Evolutionary conservation across 1,140 invertebrate genomes (phyloP).

Genomic region (Psix sp.): DNA sequence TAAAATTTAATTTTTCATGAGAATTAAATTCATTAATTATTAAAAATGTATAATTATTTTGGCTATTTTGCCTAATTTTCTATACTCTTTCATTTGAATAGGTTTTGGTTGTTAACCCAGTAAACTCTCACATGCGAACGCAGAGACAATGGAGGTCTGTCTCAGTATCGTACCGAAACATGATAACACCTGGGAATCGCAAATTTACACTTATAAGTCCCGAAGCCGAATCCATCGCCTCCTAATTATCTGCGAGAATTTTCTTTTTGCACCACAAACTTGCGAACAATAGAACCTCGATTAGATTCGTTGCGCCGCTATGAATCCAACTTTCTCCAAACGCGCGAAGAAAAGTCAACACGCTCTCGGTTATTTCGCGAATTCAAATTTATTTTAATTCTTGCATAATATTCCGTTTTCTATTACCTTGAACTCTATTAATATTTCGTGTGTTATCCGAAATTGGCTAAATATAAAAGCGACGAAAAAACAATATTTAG

Average conservation of each 20-base stretch:
- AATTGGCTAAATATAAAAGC: no score
- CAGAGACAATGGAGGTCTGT: conserved; percentile 29
- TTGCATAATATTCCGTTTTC: not conserved
- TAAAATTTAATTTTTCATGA: no score
- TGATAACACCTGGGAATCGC: conserved; percentile 48
- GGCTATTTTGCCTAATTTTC: no score
- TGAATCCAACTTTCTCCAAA: conserved; percentile 14
- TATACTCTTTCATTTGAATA: conserved; percentile 16
- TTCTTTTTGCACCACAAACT: conserved; percentile 3
- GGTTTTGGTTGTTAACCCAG: conserved; percentile 56
- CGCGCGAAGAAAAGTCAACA: conserved; percentile 9
- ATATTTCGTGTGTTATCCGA: no score
- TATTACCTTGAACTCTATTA: no score
- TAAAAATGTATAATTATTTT: no score
- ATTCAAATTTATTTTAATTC: conserved; percentile 24
- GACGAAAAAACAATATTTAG: no score
- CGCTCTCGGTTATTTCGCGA: conserved; percentile 10
- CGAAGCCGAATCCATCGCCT: conserved; percentile 16
- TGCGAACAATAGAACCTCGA: conserved; percentile 15
- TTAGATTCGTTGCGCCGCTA: not conserved
- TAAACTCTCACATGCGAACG: conserved; percentile 41
- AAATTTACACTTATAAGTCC: conserved; percentile 29
- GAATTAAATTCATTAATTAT: no score
- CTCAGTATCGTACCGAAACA: conserved; percentile 28
- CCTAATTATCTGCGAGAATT: conserved; percentile 26